Conservation (phyloP, 2,797 vertebrate species). For the Tinamus major region DNA sequence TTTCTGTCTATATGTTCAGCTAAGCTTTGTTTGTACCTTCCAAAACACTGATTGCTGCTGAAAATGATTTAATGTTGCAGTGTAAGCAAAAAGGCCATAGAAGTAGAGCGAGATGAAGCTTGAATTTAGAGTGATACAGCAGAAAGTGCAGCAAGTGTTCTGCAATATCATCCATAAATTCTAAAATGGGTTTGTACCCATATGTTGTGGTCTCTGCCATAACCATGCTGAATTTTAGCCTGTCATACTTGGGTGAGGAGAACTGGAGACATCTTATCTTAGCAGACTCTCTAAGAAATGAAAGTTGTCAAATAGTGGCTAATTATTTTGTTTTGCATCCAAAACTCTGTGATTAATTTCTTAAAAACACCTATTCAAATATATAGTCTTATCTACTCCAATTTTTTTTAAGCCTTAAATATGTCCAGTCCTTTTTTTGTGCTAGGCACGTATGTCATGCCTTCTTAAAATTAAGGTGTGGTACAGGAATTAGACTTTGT, state of each 20-base stretch:
- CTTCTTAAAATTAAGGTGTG: neutral
- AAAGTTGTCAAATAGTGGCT: neutral
- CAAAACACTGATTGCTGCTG: neutral
- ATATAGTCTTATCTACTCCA: neutral
- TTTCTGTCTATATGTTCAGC: neutral
- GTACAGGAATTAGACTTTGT: constrained; percentile 20
- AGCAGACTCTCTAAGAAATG: neutral
- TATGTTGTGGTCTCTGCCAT: neutral
- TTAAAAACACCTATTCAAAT: neutral
- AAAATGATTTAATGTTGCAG: neutral
- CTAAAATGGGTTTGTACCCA: neutral
- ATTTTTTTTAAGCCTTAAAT: neutral
- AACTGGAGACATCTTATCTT: neutral
- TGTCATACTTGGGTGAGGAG: neutral
- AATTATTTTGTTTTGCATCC: neutral
- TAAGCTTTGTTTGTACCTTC: neutral
- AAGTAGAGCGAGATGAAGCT: neutral
- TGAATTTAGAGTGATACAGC: neutral
- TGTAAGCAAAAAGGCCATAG: neutral
- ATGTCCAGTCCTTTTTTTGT: neutral
- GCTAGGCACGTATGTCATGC: neutral
- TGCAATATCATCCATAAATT: neutral
- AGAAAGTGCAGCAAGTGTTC: neutral
- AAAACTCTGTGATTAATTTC: neutral
- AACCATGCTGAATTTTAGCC: neutral